These are phyloP conservation scores for Neoascia interrupta DNA, from an alignment of 2,888 invertebrate species.

Conservation along the genomic window DNA sequence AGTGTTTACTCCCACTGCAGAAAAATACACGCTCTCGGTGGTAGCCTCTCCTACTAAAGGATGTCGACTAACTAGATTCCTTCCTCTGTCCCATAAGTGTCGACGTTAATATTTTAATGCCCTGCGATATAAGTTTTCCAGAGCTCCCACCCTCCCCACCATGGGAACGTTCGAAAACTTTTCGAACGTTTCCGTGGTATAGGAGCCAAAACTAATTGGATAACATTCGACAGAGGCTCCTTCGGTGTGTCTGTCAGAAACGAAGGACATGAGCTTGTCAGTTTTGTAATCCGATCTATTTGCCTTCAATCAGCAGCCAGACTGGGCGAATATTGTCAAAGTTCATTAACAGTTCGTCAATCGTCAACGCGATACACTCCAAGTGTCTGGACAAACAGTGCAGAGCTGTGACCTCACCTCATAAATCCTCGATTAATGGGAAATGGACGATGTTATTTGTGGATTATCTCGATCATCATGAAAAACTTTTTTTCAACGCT, in stretches of 20 bases:
- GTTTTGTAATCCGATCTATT: neutral
- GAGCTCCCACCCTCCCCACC: too few species aligned
- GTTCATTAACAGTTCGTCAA: too few species aligned
- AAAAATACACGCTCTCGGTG: conserved; percentile 32
- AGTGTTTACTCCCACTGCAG: conserved; percentile 33
- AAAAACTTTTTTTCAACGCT: conserved; percentile 47
- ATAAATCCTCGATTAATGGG: conserved; percentile 21
- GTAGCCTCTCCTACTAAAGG: conserved; percentile 11
- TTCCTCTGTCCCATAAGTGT: conserved; percentile 16
- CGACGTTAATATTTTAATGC: conserved; percentile 31
- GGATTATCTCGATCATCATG: conserved; percentile 23
- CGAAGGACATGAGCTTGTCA: neutral
- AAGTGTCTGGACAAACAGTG: conserved; percentile 27
- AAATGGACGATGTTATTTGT: conserved; percentile 42
- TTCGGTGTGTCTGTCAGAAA: neutral
- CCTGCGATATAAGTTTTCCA: conserved; percentile 1
- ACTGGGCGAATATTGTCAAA: conserved; percentile 18
- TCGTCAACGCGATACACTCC: too few species aligned
- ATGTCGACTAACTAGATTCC: conserved; percentile 15
- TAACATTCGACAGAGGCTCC: conserved; percentile 17
- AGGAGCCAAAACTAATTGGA: conserved; percentile 24
- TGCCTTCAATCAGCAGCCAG: conserved; percentile 16
- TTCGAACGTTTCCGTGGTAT: neutral
- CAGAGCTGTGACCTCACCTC: neutral
- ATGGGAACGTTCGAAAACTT: too few species aligned